phyloP scores from a whole-genome alignment of 2,113 vertebrate genomes.

The Lamprotornis superbus region DNA sequence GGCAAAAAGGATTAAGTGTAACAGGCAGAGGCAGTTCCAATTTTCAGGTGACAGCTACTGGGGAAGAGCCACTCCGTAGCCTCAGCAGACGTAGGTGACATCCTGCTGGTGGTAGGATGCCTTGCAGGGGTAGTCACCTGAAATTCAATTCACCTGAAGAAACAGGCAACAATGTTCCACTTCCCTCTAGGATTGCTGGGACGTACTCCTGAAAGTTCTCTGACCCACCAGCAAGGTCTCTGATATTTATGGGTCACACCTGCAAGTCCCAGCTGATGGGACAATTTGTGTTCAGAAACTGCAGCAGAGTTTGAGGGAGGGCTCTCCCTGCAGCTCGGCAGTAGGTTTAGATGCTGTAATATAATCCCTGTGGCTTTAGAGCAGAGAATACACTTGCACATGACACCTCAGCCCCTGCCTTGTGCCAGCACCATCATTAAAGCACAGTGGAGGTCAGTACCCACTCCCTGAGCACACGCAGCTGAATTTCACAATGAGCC shows the following conservation, averaged over 20 bases:
- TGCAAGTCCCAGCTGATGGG: not conserved
- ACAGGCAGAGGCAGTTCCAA: not conserved
- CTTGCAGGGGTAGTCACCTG: accelerated
- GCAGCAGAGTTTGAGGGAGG: not conserved
- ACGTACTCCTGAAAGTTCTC: not conserved
- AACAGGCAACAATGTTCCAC: accelerated
- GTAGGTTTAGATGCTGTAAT: not conserved
- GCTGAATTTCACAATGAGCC: not conserved
- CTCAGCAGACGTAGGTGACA: accelerated
- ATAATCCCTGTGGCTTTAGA: not conserved
- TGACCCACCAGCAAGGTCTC: not conserved
- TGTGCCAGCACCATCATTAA: accelerated
- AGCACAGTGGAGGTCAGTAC: accelerated
- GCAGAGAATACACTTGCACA: accelerated
- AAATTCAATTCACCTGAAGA: not conserved
- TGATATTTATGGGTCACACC: accelerated
- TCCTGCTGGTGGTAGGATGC: not conserved
- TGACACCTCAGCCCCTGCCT: not conserved
- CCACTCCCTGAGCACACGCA: not conserved
- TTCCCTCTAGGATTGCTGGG: not conserved
- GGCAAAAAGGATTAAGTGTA: not conserved
- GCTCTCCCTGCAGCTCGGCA: not conserved
- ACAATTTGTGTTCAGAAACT: accelerated
- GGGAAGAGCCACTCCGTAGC: accelerated
- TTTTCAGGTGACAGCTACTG: not conserved